A percentile compares a stretch with the other conserved stretches of the same genome.
Conservation (phyloP, 2,797 vertebrate genomes). For the Acrocephalus scirpaceus region DNA sequence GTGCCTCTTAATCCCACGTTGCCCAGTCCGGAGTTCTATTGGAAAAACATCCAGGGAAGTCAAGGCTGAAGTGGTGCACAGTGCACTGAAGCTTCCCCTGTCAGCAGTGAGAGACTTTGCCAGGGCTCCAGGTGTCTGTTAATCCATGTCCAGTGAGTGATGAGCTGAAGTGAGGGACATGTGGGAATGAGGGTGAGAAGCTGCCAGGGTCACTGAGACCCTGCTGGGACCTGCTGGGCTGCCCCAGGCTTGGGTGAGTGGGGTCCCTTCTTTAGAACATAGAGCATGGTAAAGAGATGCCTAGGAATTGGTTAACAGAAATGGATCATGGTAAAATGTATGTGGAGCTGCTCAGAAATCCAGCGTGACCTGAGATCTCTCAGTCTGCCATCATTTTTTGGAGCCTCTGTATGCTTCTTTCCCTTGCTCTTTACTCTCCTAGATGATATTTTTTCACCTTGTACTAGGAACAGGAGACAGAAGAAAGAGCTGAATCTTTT, state of each 20-base stretch:
- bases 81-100: background rate
- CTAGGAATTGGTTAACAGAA: background rate
- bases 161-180: background rate
- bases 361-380: background rate
- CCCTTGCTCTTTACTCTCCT: background rate
- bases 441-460: background rate
- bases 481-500: background rate
- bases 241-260: background rate
- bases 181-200: accelerated
- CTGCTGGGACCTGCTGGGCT: background rate
- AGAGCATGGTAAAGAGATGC: background rate
- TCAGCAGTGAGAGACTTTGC: background rate
- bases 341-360: background rate
- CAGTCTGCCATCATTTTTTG: background rate
- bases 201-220: background rate
- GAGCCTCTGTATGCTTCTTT: background rate
- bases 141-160: background rate
- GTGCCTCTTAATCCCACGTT: background rate
- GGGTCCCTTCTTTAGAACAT: background rate
- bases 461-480: background rate
- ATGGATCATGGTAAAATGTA: background rate
- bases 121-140: background rate
- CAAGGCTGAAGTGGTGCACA: background rate
- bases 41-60: background rate
- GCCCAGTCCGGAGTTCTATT: background rate